phyloP scores from a whole-genome alignment of 1,140 invertebrate genomes.

The Lucilia sericata region DNA sequence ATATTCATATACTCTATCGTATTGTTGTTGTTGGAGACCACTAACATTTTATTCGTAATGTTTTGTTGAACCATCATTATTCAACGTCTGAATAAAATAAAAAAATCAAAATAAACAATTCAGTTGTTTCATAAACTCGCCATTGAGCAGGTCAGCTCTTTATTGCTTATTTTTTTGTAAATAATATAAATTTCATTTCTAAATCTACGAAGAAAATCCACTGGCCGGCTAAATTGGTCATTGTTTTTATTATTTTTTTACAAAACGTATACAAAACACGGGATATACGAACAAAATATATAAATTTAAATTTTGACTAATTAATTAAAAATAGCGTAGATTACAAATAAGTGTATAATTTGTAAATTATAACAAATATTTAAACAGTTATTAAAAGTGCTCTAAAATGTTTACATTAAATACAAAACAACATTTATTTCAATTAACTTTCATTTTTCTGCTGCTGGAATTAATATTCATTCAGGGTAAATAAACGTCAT shows the following conservation, averaged over 20 bases:
- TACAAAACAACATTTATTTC: not conserved
- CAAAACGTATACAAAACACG: not conserved
- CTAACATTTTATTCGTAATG: not conserved
- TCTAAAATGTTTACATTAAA: not conserved
- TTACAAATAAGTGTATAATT: not conserved
- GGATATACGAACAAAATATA: not conserved
- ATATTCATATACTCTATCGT: too few relatives aligned
- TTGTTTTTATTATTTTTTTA: not conserved
- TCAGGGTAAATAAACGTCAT: constrained; percentile 7
- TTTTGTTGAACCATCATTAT: not conserved
- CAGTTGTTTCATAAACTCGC: constrained; percentile 28
- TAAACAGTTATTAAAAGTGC: not conserved
- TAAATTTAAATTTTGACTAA: not conserved
- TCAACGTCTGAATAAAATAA: not conserved
- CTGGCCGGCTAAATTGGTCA: constrained; percentile 18
- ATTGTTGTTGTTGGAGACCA: not conserved
- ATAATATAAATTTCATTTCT: too few relatives aligned
- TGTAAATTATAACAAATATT: constrained; percentile 2
- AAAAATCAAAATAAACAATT: constrained; percentile 33
- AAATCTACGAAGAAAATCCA: too few relatives aligned
- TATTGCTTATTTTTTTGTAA: not conserved
- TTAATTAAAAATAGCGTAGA: not conserved
- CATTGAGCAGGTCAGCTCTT: constrained; percentile 34
- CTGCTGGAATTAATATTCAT: not conserved
- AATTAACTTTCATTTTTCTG: not conserved